These are phyloP conservation scores for Aethes cnicana DNA, from an alignment of 2,888 invertebrate species.

Conservation along the genomic window DNA sequence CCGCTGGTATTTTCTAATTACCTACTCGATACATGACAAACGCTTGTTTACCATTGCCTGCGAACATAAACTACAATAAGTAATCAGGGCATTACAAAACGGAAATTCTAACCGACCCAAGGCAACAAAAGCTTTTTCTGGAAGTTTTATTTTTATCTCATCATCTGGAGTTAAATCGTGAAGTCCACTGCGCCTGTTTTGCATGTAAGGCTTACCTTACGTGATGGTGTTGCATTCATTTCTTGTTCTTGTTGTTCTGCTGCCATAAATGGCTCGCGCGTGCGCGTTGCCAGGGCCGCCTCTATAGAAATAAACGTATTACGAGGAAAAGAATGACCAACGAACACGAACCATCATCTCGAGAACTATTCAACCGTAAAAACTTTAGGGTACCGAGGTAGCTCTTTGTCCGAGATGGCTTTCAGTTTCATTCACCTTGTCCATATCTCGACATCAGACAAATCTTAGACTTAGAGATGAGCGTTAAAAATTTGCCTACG, in stretches of 20 bases:
- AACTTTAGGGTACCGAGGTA: neutral
- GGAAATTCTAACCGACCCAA: neutral
- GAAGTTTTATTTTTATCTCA: slow-evolving; percentile 5
- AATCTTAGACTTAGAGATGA: too few relatives aligned
- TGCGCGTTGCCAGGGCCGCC: slow-evolving; percentile 59
- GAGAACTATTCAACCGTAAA: slow-evolving; percentile 2
- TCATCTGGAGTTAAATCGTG: slow-evolving; percentile 12
- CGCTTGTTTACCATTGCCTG: slow-evolving; percentile 23
- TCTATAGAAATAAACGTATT: slow-evolving; percentile 45
- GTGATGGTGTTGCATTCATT: slow-evolving; percentile 62
- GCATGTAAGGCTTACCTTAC: slow-evolving; percentile 30
- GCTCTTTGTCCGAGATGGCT: too few relatives aligned
- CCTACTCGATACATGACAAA: slow-evolving; percentile 35
- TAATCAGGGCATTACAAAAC: neutral
- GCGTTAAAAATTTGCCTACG: too few relatives aligned
- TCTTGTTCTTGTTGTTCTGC: slow-evolving; percentile 72
- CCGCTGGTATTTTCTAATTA: slow-evolving; percentile 69
- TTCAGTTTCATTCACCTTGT: too few relatives aligned
- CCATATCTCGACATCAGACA: too few relatives aligned
- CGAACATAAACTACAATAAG: neutral
- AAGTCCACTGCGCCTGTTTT: slow-evolving; percentile 11
- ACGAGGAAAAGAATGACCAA: slow-evolving; percentile 18
- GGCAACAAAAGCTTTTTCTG: neutral
- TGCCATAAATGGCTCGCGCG: slow-evolving; percentile 72
- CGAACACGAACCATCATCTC: neutral